Conservation (phyloP, 2,113 vertebrate genomes). For the Peromyscus polionotus region DNA sequence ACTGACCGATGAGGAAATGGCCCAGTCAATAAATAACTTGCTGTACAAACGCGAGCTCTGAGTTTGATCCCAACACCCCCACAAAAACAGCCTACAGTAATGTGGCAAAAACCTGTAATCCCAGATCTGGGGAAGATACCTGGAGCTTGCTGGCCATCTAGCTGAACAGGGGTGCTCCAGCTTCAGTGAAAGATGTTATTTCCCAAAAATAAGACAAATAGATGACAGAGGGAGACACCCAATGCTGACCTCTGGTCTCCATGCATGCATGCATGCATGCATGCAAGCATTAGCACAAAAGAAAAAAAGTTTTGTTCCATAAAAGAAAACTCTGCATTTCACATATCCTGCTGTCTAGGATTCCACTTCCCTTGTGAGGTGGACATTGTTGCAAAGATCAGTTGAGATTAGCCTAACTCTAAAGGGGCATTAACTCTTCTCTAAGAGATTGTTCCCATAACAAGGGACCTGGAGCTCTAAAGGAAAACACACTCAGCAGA, state of each 20-base stretch:
- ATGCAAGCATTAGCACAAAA: neutral
- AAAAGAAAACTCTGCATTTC: neutral
- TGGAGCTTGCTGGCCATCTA: too few relatives aligned
- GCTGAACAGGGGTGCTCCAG: neutral
- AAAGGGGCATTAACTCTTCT: neutral
- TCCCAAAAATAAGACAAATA: neutral
- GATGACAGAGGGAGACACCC: neutral
- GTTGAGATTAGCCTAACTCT: neutral
- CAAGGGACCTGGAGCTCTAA: neutral
- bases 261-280: fast-evolving
- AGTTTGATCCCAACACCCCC: too few relatives aligned
- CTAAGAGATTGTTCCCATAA: neutral
- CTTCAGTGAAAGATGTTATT: neutral
- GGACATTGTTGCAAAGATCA: neutral
- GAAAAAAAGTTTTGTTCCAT: neutral
- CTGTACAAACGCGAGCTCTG: neutral
- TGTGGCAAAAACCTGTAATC: neutral
- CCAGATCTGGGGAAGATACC: neutral
- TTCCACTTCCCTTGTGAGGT: neutral
- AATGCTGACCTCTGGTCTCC: neutral
- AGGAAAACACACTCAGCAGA: neutral
- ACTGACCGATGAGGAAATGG: neutral
- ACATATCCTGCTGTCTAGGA: neutral
- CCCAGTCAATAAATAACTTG: neutral
- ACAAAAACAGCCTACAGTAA: neutral